A percentile compares a stretch with the other conserved stretches of the same genome.
Evolutionary conservation across 2,113 vertebrate genomes (phyloP).

Genomic region (Fukomys damarensis): DNA sequence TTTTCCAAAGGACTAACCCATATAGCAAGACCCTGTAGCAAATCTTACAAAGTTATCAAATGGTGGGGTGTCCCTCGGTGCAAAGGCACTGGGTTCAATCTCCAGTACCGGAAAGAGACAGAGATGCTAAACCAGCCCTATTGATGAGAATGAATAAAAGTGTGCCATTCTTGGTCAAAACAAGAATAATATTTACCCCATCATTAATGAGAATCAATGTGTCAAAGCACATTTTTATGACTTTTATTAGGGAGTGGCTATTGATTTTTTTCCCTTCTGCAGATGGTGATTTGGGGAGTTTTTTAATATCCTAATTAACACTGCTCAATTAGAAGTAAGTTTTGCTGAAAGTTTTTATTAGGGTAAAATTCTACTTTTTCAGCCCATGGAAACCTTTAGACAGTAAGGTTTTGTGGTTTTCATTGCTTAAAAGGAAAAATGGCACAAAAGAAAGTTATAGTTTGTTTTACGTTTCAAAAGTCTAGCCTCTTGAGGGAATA

Average conservation of each 20-base stretch:
- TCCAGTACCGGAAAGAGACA: background rate
- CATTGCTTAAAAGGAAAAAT: background rate
- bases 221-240: background rate
- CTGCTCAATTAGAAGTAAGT: background rate
- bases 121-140: background rate
- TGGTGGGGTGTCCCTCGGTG: background rate
- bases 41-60: background rate
- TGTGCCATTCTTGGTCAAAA: background rate
- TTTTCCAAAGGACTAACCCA: background rate
- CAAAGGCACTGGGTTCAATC: background rate
- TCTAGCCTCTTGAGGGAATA: background rate
- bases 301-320: background rate
- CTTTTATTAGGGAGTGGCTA: background rate
- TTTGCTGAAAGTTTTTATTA: background rate
- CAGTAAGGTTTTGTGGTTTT: background rate
- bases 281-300: background rate
- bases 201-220: background rate
- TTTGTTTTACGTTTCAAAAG: constrained; percentile 28
- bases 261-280: background rate
- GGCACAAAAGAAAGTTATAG: background rate
- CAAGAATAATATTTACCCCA: background rate
- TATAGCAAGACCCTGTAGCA: background rate
- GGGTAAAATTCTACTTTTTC: background rate
- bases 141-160: background rate
- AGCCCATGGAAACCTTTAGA: background rate